A percentile compares a stretch with the other conserved stretches of the same genome.
phyloP scores from a whole-genome alignment of 2,797 vertebrate genomes.

The Enteromius thamalakanensis region DNA sequence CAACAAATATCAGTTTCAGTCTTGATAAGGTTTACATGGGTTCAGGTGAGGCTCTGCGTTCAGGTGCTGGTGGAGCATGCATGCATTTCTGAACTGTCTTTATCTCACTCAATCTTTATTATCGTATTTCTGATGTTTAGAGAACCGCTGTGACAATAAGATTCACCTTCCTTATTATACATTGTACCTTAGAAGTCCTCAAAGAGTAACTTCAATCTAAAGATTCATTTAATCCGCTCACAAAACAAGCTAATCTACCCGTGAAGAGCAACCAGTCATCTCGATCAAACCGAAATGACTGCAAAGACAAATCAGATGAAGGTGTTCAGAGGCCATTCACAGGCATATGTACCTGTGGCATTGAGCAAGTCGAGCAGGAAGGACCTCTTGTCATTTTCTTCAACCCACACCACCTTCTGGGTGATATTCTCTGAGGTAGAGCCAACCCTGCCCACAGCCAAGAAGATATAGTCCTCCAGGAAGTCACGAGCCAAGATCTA shows the following conservation, averaged over 20 bases:
- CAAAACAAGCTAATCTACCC: neutral
- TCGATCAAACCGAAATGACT: neutral
- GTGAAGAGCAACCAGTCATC: neutral
- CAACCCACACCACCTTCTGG: constrained; percentile 99
- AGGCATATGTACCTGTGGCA: constrained; percentile 85
- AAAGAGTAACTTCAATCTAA: neutral
- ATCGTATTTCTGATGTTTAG: neutral
- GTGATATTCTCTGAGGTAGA: constrained; percentile 99
- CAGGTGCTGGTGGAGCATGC: neutral
- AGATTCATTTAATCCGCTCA: neutral
- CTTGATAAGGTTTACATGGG: constrained; percentile 15
- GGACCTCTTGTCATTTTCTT: constrained; percentile 93
- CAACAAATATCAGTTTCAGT: constrained; percentile 18
- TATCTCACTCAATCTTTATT: neutral
- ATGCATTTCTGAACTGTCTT: neutral
- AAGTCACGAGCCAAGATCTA: constrained; percentile 98
- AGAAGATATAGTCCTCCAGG: constrained; percentile 96
- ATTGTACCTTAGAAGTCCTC: neutral
- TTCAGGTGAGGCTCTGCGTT: neutral
- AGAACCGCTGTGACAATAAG: too few relatives aligned
- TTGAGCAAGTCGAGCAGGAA: constrained; percentile 97
- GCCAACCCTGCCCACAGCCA: constrained; percentile 96
- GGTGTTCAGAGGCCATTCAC: neutral
- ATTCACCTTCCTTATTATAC: neutral
- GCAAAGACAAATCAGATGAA: neutral